These are phyloP conservation scores for Coranthus polyacanthus DNA, from an alignment of 2,797 vertebrate genomes.

Conservation along the genomic window DNA sequence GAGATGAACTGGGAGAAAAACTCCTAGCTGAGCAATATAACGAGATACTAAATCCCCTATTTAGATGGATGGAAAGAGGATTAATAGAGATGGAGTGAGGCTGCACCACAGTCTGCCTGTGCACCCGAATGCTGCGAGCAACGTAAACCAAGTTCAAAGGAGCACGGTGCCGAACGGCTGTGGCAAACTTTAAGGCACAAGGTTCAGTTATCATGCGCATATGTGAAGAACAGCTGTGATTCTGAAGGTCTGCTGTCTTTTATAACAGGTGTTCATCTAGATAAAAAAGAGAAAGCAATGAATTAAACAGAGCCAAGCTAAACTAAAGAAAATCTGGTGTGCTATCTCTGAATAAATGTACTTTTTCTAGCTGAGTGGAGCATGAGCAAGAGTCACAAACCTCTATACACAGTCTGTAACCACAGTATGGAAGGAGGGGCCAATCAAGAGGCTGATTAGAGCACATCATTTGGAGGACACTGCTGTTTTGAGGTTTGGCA, in stretches of 20 bases:
- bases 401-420: slow-evolving; percentile 14
- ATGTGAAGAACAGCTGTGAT: slow-evolving; percentile 16
- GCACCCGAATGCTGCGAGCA: slow-evolving; percentile 21
- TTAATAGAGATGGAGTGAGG: slow-evolving; percentile 46
- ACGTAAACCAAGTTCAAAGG: slow-evolving; percentile 24
- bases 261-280: slow-evolving; percentile 7
- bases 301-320: background rate
- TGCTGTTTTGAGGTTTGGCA: slow-evolving; percentile 52
- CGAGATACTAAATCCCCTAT: slow-evolving; percentile 60
- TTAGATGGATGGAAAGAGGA: slow-evolving; percentile 52
- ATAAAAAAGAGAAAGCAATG: background rate
- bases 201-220: slow-evolving; percentile 1
- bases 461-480: slow-evolving; percentile 34
- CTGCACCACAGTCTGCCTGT: slow-evolving; percentile 2
- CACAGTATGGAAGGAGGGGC: slow-evolving; percentile 32
- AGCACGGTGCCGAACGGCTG: background rate
- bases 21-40: slow-evolving; percentile 52
- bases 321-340: slow-evolving; percentile 1
- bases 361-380: slow-evolving; percentile 24
- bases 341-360: slow-evolving; percentile 6
- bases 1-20: slow-evolving; percentile 54
- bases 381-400: slow-evolving; percentile 32
- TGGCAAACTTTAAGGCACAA: slow-evolving; percentile 11
- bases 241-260: background rate
- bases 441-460: slow-evolving; percentile 43